Conservation (phyloP, 1,140 invertebrate genomes). For the Argopecten irradians region DNA sequence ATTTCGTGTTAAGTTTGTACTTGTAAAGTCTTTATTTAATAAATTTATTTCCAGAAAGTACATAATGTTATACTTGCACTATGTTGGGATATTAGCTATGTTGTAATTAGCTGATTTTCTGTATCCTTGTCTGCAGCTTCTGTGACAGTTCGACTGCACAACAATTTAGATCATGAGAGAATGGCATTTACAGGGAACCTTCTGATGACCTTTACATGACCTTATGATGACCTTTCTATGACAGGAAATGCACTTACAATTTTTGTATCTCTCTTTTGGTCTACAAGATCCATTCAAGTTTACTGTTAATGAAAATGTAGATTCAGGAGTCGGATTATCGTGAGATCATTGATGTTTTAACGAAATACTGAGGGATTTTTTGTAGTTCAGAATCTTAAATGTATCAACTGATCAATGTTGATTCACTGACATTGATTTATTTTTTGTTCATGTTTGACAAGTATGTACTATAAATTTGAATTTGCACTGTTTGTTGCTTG, state of each 20-base stretch:
- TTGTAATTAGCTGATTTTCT: background rate
- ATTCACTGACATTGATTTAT: too few species aligned
- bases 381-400: too few species aligned
- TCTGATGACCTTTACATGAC: background rate
- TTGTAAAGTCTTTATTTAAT: conserved; percentile 23
- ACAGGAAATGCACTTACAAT: background rate
- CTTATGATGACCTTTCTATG: background rate
- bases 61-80: conserved; percentile 16
- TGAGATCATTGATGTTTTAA: background rate
- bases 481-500: too few species aligned
- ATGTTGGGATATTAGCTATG: background rate
- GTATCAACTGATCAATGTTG: too few species aligned
- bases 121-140: background rate
- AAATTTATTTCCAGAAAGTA: conserved; percentile 23
- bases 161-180: background rate
- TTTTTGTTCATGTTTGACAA: too few species aligned
- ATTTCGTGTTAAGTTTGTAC: conserved; percentile 17
- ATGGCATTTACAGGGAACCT: background rate
- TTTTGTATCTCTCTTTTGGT: too few species aligned
- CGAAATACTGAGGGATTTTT: too few species aligned
- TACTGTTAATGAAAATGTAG: background rate
- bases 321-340: background rate
- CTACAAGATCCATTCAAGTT: background rate
- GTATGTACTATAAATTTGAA: too few species aligned
- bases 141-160: background rate